phyloP scores from a whole-genome alignment of 2,113 vertebrate genomes.

The Tautogolabrus adspersus region DNA sequence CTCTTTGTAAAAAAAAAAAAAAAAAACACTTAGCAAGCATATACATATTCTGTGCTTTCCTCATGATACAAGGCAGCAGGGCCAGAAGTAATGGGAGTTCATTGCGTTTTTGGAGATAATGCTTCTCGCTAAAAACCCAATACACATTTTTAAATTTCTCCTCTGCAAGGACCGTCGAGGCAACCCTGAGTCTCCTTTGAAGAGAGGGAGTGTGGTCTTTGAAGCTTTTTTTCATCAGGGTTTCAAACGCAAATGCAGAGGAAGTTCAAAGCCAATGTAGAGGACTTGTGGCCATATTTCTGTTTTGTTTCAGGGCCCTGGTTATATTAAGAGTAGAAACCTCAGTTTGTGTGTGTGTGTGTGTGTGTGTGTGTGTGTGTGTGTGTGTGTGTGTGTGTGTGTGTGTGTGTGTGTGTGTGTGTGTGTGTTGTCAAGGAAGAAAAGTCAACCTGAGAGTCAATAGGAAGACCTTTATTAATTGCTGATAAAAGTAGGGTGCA shows the following conservation, averaged over 20 bases:
- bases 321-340: constrained; percentile 61
- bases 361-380: constrained; percentile 19
- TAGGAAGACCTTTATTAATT: constrained; percentile 67
- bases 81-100: constrained; percentile 69
- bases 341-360: neutral
- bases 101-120: constrained; percentile 79
- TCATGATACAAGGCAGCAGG: constrained; percentile 53
- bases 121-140: constrained; percentile 69
- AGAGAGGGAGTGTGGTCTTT: constrained; percentile 77
- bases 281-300: constrained; percentile 76
- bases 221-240: constrained; percentile 81
- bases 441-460: constrained; percentile 56
- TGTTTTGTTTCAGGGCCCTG: constrained; percentile 73
- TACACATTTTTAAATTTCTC: constrained; percentile 73
- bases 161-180: constrained; percentile 69
- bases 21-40: constrained; percentile 62
- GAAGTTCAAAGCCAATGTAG: constrained; percentile 82
- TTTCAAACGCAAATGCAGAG: constrained; percentile 79
- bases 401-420: constrained; percentile 23
- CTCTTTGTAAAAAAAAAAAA: constrained; percentile 51
- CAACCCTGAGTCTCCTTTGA: constrained; percentile 81
- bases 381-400: constrained; percentile 28
- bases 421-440: constrained; percentile 39
- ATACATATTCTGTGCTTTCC: constrained; percentile 67
- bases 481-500: constrained; percentile 55